Evolutionary conservation across 92 coral and sea anemone species (phyloP).

Genomic region (Epizoanthus fatuus): DNA sequence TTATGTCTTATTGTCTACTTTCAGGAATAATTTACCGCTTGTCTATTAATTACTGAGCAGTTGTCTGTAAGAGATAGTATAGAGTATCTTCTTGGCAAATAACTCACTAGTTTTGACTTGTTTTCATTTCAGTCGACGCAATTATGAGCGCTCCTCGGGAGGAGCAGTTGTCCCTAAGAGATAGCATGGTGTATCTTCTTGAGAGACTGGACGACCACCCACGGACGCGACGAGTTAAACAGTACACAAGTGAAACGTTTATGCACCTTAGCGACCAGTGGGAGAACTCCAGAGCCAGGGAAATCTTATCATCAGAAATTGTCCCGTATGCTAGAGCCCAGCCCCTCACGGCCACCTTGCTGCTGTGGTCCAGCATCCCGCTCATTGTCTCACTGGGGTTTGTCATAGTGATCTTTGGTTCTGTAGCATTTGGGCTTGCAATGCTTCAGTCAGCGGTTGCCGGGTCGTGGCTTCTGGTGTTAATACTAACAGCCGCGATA

Average conservation of each 20-base stretch:
- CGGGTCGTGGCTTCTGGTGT: conserved; percentile 7
- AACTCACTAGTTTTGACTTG: background rate
- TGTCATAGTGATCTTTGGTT: background rate
- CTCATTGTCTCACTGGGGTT: background rate
- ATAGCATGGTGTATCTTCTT: conserved; percentile 5
- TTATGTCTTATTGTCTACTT: too few species aligned
- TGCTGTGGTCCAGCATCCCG: conserved; percentile 8
- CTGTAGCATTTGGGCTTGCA: conserved; percentile 10
- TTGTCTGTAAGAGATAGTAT: conserved; percentile 1
- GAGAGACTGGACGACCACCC: conserved; percentile 11
- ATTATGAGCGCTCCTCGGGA: conserved; percentile 3
- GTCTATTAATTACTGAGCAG: background rate
- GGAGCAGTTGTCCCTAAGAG: background rate
- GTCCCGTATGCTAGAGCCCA: conserved; percentile 20
- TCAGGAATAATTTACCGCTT: too few species aligned
- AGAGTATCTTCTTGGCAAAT: background rate
- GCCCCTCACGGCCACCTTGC: conserved; percentile 12
- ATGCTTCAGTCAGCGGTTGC: conserved; percentile 31
- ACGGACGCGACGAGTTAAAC: conserved; percentile 8
- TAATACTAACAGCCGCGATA: conserved; percentile 17
- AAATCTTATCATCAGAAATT: conserved; percentile 14
- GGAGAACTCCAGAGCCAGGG: conserved; percentile 32
- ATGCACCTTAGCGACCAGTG: background rate
- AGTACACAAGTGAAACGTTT: conserved; percentile 17
- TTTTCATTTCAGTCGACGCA: conserved; percentile 2